Evolutionary conservation across 2,113 vertebrate genomes (phyloP).

Genomic region (Callopanchax toddi): DNA sequence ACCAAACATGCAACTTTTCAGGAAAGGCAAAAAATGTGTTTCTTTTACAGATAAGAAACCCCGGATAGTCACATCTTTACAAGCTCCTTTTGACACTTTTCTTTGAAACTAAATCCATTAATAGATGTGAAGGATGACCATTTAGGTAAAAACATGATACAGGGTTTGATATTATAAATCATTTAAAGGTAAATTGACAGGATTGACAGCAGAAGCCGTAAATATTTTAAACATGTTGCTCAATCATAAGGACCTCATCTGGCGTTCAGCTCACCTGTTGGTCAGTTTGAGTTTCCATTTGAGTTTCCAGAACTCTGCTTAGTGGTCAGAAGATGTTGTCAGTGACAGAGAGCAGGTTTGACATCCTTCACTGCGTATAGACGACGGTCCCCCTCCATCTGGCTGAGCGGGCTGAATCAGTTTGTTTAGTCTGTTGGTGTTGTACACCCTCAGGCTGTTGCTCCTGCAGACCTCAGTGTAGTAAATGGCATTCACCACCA

Average conservation of each 20-base stretch:
- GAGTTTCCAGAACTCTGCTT: background rate
- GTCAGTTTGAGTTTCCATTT: background rate
- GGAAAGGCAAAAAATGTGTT: no score
- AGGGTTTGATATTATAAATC: no score
- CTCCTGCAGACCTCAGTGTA: background rate
- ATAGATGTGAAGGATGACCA: no score
- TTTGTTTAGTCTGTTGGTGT: background rate
- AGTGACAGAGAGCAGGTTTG: background rate
- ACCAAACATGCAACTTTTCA: no score
- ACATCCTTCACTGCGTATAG: background rate
- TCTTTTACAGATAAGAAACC: no score
- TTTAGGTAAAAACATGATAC: no score
- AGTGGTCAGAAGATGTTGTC: no score
- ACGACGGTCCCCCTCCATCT: background rate
- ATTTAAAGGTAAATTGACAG: background rate
- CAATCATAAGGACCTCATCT: background rate
- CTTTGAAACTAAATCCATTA: no score
- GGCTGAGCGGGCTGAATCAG: background rate
- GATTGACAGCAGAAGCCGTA: background rate
- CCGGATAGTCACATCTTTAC: no score
- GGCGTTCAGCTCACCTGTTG: background rate
- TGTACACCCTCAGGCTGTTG: background rate
- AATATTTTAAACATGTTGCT: background rate
- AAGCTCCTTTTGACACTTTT: no score
- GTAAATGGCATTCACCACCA: slow-evolving; percentile 4